A percentile compares a stretch with the other conserved stretches of the same genome.
phyloP scores from a whole-genome alignment of 2,797 vertebrate species.

The Petrocephalus sullivani region DNA sequence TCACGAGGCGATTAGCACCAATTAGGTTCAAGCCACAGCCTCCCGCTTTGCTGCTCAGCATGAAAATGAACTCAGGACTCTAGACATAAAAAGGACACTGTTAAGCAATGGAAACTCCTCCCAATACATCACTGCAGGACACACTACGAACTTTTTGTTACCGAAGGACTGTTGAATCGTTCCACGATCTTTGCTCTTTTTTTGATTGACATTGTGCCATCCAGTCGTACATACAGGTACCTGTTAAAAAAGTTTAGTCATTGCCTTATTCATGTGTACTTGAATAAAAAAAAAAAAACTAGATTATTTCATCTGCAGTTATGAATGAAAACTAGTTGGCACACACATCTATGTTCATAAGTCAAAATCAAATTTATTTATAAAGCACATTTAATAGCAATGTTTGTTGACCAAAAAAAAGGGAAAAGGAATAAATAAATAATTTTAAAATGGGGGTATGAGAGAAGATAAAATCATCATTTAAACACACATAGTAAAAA shows the following conservation, averaged over 20 bases:
- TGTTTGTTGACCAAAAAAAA: not conserved
- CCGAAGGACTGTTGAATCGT: conserved; percentile 79
- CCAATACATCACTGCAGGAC: not conserved
- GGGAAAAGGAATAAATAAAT: not conserved
- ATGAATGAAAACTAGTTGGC: not conserved
- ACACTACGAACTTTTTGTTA: conserved; percentile 49
- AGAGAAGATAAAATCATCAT: not conserved
- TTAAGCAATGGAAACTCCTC: not conserved
- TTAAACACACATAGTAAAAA: not conserved
- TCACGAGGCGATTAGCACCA: conserved; percentile 91
- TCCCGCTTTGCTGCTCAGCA: conserved; percentile 96
- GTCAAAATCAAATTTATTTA: not conserved
- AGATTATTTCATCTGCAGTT: not conserved
- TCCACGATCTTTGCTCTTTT: conserved; percentile 94
- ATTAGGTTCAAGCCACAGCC: conserved; percentile 94
- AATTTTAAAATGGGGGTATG: not conserved
- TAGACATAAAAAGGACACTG: conserved; percentile 38
- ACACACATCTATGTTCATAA: not conserved
- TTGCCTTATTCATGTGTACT: not conserved
- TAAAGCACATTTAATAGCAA: not conserved
- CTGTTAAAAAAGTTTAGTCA: conserved; percentile 49
- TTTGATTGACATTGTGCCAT: conserved; percentile 97
- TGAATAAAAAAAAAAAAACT: not conserved
- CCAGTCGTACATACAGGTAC: conserved; percentile 88
- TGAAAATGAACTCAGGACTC: conserved; percentile 95